Conservation (phyloP, 2,888 invertebrate species). For the Polyploca ridens region DNA sequence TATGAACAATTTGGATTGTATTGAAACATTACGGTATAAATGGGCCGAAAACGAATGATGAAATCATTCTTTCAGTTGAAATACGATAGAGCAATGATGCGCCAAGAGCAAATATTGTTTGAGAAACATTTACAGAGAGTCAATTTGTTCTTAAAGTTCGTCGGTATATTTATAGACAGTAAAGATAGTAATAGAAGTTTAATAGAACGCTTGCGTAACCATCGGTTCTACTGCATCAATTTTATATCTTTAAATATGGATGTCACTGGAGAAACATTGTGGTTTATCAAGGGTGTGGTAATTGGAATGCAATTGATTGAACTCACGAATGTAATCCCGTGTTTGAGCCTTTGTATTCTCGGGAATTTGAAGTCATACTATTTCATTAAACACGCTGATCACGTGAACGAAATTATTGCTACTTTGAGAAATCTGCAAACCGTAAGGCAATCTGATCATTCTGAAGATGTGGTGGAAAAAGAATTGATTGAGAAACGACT, state of each 20-base stretch:
- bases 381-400: constrained; percentile 38
- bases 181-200: constrained; percentile 34
- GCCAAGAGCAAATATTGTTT: constrained; percentile 32
- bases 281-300: constrained; percentile 33
- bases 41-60: neutral
- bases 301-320: constrained; percentile 36
- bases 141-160: constrained; percentile 31
- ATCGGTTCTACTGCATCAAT: constrained; percentile 38
- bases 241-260: constrained; percentile 30
- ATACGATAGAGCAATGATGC: constrained; percentile 23
- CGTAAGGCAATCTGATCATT: constrained; percentile 11
- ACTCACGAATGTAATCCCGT: constrained; percentile 48
- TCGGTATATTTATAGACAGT: constrained; percentile 39
- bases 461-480: constrained; percentile 18
- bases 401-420: constrained; percentile 40
- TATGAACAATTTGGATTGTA: neutral
- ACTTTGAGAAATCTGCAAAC: constrained; percentile 33
- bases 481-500: constrained; percentile 30
- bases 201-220: constrained; percentile 31
- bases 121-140: constrained; percentile 38
- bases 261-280: constrained; percentile 33
- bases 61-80: constrained; percentile 8
- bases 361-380: constrained; percentile 45
- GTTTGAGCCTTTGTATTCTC: constrained; percentile 43
- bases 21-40: neutral